Evolutionary conservation across 30 jellyfish, hydroid and myxozoan genomes (phyloP).

Genomic region (Nemopilema nomurai): DNA sequence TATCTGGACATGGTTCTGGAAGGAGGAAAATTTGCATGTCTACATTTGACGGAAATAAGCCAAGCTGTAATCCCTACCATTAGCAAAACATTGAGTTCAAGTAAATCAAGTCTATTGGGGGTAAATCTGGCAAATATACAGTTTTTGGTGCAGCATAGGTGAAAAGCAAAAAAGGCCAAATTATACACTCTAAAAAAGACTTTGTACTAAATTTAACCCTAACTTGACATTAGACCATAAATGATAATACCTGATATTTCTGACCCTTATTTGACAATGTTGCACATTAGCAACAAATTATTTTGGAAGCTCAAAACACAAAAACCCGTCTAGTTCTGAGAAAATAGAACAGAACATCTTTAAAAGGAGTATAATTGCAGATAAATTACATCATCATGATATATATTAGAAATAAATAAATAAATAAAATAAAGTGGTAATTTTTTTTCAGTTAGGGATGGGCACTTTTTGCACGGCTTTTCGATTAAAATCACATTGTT

Average conservation of each 20-base stretch:
- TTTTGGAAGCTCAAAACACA: slow-evolving; percentile 6
- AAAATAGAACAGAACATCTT: slow-evolving; percentile 4
- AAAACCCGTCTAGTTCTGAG: slow-evolving; percentile 17
- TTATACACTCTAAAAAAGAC: not conserved
- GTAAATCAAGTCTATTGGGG: slow-evolving; percentile 19
- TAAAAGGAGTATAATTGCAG: slow-evolving; percentile 10
- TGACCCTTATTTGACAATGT: slow-evolving; percentile 17
- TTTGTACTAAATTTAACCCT: slow-evolving; percentile 1
- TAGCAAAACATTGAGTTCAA: not conserved
- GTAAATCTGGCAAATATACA: slow-evolving; percentile 5
- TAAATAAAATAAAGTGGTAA: no score
- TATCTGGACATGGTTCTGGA: slow-evolving; percentile 20
- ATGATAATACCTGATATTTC: slow-evolving; percentile 8
- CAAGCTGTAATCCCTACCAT: no score
- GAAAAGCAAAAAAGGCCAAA: not conserved
- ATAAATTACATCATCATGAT: slow-evolving; percentile 3
- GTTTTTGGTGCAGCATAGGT: not conserved
- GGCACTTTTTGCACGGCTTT: no score
- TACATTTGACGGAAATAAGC: not conserved
- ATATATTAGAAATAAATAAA: not conserved
- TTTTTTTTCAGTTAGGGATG: no score
- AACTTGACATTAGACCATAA: not conserved
- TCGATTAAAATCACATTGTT: no score
- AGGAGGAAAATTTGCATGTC: slow-evolving; percentile 3
- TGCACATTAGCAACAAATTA: not conserved